phyloP scores from a whole-genome alignment of 2,797 vertebrate species.

The Scleropages formosus region DNA sequence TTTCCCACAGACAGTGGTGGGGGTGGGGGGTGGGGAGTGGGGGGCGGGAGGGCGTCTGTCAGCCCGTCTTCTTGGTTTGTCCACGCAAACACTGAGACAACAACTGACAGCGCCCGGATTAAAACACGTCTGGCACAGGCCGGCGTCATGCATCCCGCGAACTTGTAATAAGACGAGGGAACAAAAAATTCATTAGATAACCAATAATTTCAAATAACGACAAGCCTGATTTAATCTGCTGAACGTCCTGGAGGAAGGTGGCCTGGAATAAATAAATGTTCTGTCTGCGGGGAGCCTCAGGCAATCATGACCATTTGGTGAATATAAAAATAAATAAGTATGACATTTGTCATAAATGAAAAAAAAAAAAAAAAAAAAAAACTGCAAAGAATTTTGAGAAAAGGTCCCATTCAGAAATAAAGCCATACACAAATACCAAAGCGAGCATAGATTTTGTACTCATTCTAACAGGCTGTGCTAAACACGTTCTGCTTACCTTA shows the following conservation, averaged over 20 bases:
- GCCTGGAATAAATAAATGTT: background rate
- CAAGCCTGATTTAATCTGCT: background rate
- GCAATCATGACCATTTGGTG: background rate
- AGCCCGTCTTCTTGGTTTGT: slow-evolving; percentile 37
- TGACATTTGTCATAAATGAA: no score
- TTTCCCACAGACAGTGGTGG: slow-evolving; percentile 52
- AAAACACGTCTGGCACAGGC: no score
- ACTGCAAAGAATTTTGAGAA: background rate
- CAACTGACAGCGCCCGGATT: background rate
- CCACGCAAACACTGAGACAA: background rate
- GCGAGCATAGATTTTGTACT: no score
- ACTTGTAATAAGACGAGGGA: background rate
- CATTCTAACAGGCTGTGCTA: no score
- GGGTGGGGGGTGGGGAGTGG: slow-evolving; percentile 33
- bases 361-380: no score
- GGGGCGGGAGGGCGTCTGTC: background rate
- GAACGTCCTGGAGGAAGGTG: background rate
- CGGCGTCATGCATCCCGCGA: no score
- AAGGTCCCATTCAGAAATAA: background rate
- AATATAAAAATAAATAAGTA: background rate
- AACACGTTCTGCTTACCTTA: no score
- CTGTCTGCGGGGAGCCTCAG: background rate
- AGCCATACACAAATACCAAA: no score
- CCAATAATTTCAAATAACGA: background rate
- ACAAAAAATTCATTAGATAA: background rate